phyloP scores from a whole-genome alignment of 2,797 vertebrate species.

The Aratinga solstitialis region DNA sequence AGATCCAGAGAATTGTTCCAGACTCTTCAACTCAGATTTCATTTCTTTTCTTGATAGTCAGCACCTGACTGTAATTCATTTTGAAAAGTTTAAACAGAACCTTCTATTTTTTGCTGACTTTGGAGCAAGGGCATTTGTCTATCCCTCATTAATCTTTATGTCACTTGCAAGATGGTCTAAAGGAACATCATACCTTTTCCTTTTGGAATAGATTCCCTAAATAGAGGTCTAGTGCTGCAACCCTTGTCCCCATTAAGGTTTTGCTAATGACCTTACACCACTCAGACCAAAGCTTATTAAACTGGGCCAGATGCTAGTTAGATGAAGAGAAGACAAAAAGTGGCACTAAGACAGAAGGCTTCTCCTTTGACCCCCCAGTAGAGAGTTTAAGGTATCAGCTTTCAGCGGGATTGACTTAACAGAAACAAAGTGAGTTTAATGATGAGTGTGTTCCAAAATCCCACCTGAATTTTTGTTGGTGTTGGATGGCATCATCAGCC shows the following conservation, averaged over 20 bases:
- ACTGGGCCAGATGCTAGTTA: not conserved
- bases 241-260: slow-evolving; percentile 5
- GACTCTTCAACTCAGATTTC: slow-evolving; percentile 50
- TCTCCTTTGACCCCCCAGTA: not conserved
- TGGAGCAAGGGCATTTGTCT: slow-evolving; percentile 66
- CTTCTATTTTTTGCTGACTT: slow-evolving; percentile 67
- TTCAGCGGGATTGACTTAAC: not conserved
- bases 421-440: not conserved
- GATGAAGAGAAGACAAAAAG: not conserved
- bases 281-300: slow-evolving; percentile 23
- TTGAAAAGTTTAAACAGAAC: slow-evolving; percentile 62
- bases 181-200: slow-evolving; percentile 37
- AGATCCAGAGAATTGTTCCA: slow-evolving; percentile 43
- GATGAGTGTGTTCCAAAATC: not conserved
- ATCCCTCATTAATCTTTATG: slow-evolving; percentile 59
- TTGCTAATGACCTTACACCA: slow-evolving; percentile 9
- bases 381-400: slow-evolving; percentile 28
- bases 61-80: slow-evolving; percentile 58
- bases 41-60: slow-evolving; percentile 57
- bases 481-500: not conserved
- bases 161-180: slow-evolving; percentile 35
- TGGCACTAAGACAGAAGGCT: not conserved
- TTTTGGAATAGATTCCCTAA: slow-evolving; percentile 32
- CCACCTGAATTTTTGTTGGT: not conserved
- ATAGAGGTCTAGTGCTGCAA: not conserved